Evolutionary conservation across 2,888 invertebrate species (phyloP), one percentile per base, ranked within the genome.

Genomic region (Dynastes tityus): DNA sequence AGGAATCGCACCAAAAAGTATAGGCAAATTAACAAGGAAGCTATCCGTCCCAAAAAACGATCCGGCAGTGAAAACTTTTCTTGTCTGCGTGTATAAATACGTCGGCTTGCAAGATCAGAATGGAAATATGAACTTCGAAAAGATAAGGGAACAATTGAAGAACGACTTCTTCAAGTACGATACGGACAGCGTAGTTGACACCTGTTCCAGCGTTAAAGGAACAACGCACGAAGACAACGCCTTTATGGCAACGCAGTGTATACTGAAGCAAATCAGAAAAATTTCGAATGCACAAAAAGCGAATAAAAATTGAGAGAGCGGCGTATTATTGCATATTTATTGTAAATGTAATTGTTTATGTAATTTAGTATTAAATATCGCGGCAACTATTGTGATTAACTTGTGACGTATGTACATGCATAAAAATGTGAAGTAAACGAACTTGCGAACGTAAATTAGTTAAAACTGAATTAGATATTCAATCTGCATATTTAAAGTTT

Each of bases 171-270:
- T 67, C 32, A 78, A 75, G 32, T 61, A 64, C 29, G 78, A 78
- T 16, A 68, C 74, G 5, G 67, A 78, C 29, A 67, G 29, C 9
- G 74, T 75, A 29, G 67, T 78, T 8, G 75, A 75, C 27, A 67
- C 51, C 22, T 78, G 78, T 32, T 67, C 61, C 8, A 58, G n/a
- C 49, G 68, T 75, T 11, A 67, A 58, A 67, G 78, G 78, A n/a
- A 45, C 65, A n/a, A 75, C 75, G n/a, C 74, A 74, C 51, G 78
- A 75, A 16, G 78, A 78, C 45, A 78, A 78, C 49, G 78, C 78
- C 8, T 74, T 16, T 37, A 16, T 68, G 45, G 74, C 68, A 13
- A 75, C 78, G 16, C 65, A 78, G 29, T 78, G 78, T 40, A 67
- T 78, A 63, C 27, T 78, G 13, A 78, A 78, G 40, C 70, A 78